Conservation (phyloP, 2,888 invertebrate genomes). For the Toxonevra muliebris region DNA sequence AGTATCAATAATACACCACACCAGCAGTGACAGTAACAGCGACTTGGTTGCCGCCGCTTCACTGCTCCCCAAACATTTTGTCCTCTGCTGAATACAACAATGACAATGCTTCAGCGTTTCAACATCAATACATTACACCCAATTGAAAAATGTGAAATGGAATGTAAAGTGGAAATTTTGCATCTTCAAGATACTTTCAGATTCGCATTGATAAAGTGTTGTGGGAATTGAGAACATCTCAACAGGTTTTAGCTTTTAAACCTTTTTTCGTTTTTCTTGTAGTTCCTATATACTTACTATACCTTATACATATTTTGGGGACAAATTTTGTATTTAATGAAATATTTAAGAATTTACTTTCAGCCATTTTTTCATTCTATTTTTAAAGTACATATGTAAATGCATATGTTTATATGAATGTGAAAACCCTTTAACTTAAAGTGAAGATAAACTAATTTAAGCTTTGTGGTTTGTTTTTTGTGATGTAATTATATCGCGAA, state of each 20-base stretch:
- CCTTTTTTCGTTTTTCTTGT: slow-evolving; percentile 28
- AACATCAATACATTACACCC: no score
- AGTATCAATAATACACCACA: slow-evolving; percentile 34
- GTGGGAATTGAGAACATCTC: slow-evolving; percentile 64
- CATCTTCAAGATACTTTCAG: slow-evolving; percentile 24
- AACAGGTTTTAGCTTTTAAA: slow-evolving; percentile 65
- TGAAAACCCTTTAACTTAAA: background rate
- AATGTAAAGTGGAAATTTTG: slow-evolving; percentile 26
- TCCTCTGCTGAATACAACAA: no score
- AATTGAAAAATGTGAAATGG: slow-evolving; percentile 19
- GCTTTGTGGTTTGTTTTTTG: background rate
- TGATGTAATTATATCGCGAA: slow-evolving; percentile 14
- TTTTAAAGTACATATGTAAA: no score
- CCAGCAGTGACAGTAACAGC: slow-evolving; percentile 20
- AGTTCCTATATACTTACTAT: background rate
- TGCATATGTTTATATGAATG: no score
- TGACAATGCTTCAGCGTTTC: no score
- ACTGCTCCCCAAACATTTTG: no score
- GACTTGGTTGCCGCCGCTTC: no score
- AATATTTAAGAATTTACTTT: no score
- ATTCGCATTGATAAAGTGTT: slow-evolving; percentile 60
- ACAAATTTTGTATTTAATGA: no score
- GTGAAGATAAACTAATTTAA: background rate
- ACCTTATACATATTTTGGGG: background rate
- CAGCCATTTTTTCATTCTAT: no score